Percentiles rank a stretch among this genome's conserved stretches.
phyloP scores from a whole-genome alignment of 2,113 vertebrate genomes.

The Rhinolophus sinicus region DNA sequence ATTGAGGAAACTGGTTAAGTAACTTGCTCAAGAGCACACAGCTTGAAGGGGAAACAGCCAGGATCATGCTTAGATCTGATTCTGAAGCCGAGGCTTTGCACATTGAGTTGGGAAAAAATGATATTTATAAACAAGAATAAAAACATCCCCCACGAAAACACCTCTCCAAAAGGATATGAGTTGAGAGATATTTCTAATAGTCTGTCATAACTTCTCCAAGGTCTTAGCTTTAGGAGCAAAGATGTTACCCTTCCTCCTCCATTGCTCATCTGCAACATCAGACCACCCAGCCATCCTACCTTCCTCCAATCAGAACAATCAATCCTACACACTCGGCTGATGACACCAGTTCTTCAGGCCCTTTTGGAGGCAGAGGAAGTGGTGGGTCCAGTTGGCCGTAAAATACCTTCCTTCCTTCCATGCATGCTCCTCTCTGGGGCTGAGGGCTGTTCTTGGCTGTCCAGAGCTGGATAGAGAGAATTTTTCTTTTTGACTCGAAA shows the following conservation, averaged over 20 bases:
- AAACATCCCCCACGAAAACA: neutral
- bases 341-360: neutral
- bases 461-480: neutral
- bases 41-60: neutral
- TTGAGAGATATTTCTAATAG: neutral
- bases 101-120: neutral
- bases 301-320: neutral
- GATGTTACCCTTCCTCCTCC: neutral
- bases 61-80: neutral
- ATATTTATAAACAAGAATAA: slow-evolving; percentile 14
- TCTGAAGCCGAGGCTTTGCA: neutral
- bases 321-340: neutral
- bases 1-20: neutral
- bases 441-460: neutral
- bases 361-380: neutral
- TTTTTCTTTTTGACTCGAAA: neutral
- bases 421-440: neutral
- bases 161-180: neutral
- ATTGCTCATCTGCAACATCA: neutral
- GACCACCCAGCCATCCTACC: neutral
- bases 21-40: neutral
- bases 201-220: neutral
- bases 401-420: neutral
- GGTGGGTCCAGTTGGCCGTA: neutral
- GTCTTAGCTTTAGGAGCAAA: neutral